Evolutionary conservation across 2,113 vertebrate species (phyloP), one percentile per base, ranked within the genome.

Genomic region (Tetrax tetrax): DNA sequence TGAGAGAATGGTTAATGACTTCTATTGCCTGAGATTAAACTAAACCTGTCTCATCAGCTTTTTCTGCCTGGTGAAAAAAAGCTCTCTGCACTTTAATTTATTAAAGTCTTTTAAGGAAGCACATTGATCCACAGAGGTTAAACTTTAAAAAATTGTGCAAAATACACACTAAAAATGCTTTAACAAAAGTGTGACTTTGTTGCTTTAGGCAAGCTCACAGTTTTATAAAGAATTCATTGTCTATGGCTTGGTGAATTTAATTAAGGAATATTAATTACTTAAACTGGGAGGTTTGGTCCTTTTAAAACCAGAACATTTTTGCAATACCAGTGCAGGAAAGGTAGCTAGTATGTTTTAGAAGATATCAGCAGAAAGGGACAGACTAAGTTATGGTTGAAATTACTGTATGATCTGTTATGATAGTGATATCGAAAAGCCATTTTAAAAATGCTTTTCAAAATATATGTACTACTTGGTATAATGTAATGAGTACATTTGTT

Each of bases 31-130:
- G 99, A 99, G 99, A 99, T 99, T 99, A 99, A 99, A 99, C 99
- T 99, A 99, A 99, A 99, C 99, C 99, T 99, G 99, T 99, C 99
- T 99, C 99, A 99, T 99, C 99, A 99, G 99, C 99, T 99, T 99
- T 99, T 99, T 99, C 99, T 99, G 99, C 99, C 98, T 98, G 97
- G 98, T 98, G 98, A 98, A 98, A 98, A 98, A 99, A 99, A 98
- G 98, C 98, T 99, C 98, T 98, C 98, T 99, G 99, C 99, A 99
- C 99, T 99, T 99, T 99, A 99, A 99, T 99, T 99, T 99, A 99
- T 99, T 99, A 99, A 99, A 99, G 99, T 99, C 99, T 99, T 99
- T 99, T 99, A 99, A 99, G 98, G 99, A 99, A 99, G 99, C 99
- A 99, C 99, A 99, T 99, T 99, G 99, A 99, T 99, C 99, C 99